phyloP scores from a whole-genome alignment of 2,888 invertebrate genomes.

The Nemoura dubitans region DNA sequence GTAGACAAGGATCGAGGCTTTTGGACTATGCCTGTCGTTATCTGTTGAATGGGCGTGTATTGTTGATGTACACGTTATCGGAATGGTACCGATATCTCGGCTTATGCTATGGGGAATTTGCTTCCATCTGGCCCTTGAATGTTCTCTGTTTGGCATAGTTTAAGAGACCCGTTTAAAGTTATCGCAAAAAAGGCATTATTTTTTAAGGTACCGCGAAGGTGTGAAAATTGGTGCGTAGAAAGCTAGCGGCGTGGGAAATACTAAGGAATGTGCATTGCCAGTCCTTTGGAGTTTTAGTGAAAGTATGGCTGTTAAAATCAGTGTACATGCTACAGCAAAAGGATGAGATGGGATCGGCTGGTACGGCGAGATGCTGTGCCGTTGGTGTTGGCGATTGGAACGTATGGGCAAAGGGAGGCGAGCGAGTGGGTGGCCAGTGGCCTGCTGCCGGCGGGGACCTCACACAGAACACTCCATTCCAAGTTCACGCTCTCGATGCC shows the following conservation, averaged over 20 bases:
- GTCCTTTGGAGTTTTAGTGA: not conserved
- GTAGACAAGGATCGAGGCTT: not conserved
- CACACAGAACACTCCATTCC: not conserved
- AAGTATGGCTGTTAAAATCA: not conserved
- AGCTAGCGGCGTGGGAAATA: slow-evolving; percentile 43
- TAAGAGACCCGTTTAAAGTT: not conserved
- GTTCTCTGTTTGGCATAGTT: not conserved
- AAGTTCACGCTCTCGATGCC: no score
- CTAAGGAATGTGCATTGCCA: slow-evolving; percentile 38
- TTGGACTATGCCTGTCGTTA: slow-evolving; percentile 1
- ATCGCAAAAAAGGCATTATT: not conserved
- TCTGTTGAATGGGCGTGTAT: slow-evolving; percentile 7
- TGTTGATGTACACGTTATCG: not conserved
- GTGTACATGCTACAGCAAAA: no score
- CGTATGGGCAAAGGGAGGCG: no score
- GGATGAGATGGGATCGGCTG: not conserved
- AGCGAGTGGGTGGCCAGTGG: not conserved
- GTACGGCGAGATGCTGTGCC: not conserved
- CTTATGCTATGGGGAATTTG: not conserved
- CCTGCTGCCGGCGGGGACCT: slow-evolving; percentile 1
- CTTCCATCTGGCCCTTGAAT: not conserved
- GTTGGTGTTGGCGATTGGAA: not conserved
- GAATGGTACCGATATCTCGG: not conserved
- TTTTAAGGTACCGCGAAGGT: not conserved
- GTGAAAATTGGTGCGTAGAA: slow-evolving; percentile 23